Conservation (phyloP, 2,113 vertebrate species). For the Odocoileus hemionus region DNA sequence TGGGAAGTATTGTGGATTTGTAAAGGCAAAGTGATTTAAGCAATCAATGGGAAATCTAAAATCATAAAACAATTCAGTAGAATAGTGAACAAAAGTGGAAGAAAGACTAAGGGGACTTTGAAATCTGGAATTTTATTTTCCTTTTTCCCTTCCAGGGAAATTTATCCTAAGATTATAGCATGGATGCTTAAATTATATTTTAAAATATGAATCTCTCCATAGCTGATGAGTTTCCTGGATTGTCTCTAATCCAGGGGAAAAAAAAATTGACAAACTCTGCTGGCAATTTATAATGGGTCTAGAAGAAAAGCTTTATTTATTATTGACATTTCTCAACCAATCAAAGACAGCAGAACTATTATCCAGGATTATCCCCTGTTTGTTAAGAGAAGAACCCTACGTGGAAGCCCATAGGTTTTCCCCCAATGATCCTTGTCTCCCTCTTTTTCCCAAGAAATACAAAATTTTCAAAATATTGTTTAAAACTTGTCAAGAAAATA, state of each 20-base stretch:
- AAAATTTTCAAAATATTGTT: not conserved
- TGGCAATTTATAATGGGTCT: not conserved
- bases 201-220: not conserved
- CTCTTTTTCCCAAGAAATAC: not conserved
- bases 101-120: not conserved
- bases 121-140: not conserved
- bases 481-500: not conserved
- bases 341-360: not conserved
- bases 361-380: not conserved
- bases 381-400: not conserved
- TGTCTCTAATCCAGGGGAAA: not conserved
- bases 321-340: not conserved
- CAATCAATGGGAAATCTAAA: not conserved
- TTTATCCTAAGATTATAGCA: not conserved
- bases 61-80: not conserved
- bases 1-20: not conserved
- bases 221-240: not conserved
- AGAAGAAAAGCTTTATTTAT: not conserved
- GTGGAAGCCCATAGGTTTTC: not conserved
- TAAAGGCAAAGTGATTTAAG: not conserved
- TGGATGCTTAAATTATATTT: not conserved
- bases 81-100: not conserved
- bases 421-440: no score
- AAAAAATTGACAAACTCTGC: not conserved
- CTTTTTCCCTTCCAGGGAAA: not conserved